Evolutionary conservation across 1,140 invertebrate genomes (phyloP).

Genomic region (Drosophila pandora): DNA sequence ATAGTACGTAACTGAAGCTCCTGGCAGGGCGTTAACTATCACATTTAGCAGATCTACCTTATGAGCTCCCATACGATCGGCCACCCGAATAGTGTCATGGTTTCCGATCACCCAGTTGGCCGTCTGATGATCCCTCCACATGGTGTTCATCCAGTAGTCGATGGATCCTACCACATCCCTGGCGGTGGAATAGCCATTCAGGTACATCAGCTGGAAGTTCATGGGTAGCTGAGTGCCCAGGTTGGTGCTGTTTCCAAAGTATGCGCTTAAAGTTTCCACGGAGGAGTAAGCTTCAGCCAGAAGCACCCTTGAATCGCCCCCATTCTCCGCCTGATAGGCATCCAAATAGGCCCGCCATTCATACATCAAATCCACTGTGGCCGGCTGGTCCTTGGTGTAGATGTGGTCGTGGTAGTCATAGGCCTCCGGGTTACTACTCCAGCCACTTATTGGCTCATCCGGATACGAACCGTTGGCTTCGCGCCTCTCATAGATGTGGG

Average conservation of each 20-base stretch:
- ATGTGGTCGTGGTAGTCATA: slow-evolving; percentile 85
- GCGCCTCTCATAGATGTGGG: slow-evolving; percentile 87
- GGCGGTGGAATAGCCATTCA: slow-evolving; percentile 82
- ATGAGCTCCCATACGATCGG: slow-evolving; percentile 85
- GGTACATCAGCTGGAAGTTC: slow-evolving; percentile 85
- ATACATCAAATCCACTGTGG: slow-evolving; percentile 85
- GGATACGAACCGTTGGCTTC: slow-evolving; percentile 84
- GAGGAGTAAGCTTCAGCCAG: slow-evolving; percentile 88
- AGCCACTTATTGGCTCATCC: slow-evolving; percentile 84
- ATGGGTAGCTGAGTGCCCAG: slow-evolving; percentile 86
- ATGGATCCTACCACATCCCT: slow-evolving; percentile 82
- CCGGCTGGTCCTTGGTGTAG: slow-evolving; percentile 85
- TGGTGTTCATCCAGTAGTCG: slow-evolving; percentile 84
- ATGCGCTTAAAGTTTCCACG: slow-evolving; percentile 84
- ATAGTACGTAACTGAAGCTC: slow-evolving; percentile 90
- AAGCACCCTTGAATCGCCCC: slow-evolving; percentile 86
- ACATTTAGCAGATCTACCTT: slow-evolving; percentile 88
- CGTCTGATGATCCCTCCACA: slow-evolving; percentile 83
- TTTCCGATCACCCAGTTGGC: slow-evolving; percentile 86
- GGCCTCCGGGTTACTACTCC: slow-evolving; percentile 71
- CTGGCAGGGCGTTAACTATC: slow-evolving; percentile 88
- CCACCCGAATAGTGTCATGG: slow-evolving; percentile 87
- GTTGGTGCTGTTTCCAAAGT: slow-evolving; percentile 85
- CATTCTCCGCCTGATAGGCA: slow-evolving; percentile 77
- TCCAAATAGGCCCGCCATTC: slow-evolving; percentile 85